Conservation (phyloP, 1,140 invertebrate species). For the Triops cancriformis region DNA sequence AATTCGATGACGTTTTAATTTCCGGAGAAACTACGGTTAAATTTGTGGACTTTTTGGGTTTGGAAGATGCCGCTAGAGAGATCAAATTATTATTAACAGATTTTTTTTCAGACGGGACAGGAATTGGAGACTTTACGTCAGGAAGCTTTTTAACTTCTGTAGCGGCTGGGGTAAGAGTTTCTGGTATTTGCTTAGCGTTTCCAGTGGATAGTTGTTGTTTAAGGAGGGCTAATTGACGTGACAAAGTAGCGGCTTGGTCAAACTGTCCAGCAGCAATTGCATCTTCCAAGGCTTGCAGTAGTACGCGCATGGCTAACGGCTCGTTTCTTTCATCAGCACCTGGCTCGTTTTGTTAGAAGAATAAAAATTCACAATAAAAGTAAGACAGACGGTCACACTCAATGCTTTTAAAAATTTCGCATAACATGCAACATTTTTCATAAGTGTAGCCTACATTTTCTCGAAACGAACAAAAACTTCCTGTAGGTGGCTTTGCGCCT, state of each 20-base stretch:
- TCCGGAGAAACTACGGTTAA: no score
- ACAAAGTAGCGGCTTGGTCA: slow-evolving; percentile 54
- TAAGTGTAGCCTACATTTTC: no score
- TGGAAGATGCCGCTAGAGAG: no score
- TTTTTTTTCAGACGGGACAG: no score
- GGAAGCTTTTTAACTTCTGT: not conserved
- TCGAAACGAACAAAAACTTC: no score
- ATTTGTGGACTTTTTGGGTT: no score
- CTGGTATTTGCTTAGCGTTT: not conserved
- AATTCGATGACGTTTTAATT: no score
- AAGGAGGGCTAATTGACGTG: slow-evolving; percentile 57
- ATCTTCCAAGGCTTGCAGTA: slow-evolving; percentile 54
- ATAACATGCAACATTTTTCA: no score
- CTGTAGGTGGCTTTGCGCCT: no score
- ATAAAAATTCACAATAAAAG: not conserved
- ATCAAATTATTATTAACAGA: no score
- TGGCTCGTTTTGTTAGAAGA: slow-evolving; percentile 24
- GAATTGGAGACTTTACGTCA: not conserved
- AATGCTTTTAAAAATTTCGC: no score
- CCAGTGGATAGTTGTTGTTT: slow-evolving; percentile 37
- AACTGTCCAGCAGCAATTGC: slow-evolving; percentile 59
- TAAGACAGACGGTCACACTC: no score
- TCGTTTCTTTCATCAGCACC: slow-evolving; percentile 27
- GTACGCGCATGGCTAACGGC: slow-evolving; percentile 52
- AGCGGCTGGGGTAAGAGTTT: not conserved